Conservation (phyloP, 2,797 vertebrate species). For the Muscicapa striata region DNA sequence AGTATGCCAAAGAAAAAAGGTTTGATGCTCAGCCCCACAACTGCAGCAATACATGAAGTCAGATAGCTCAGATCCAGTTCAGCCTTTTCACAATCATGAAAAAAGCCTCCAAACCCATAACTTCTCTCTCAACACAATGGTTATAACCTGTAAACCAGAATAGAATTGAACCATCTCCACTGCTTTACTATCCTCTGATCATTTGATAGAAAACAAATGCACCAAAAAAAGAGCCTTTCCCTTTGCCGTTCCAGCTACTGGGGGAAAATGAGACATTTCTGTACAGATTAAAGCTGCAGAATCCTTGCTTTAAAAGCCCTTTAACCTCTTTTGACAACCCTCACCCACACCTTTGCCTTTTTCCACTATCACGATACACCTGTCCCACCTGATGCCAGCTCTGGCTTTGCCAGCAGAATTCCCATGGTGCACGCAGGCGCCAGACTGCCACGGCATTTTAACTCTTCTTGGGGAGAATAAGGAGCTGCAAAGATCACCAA, state of each 20-base stretch:
- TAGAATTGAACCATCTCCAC: background rate
- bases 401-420: slow-evolving; percentile 51
- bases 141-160: slow-evolving; percentile 13
- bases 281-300: background rate
- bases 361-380: slow-evolving; percentile 1
- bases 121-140: background rate
- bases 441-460: slow-evolving; percentile 48
- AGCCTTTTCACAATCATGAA: slow-evolving; percentile 71
- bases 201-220: background rate
- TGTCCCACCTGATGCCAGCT: slow-evolving; percentile 63
- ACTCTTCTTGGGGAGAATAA: slow-evolving; percentile 37
- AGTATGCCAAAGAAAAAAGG: slow-evolving; percentile 31
- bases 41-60: slow-evolving; percentile 44
- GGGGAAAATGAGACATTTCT: background rate
- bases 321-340: slow-evolving; percentile 35
- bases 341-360: slow-evolving; percentile 36
- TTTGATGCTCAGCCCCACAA: slow-evolving; percentile 77
- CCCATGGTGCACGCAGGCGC: slow-evolving; percentile 56
- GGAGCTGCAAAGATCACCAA: background rate
- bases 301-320: background rate
- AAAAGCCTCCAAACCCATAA: background rate
- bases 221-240: background rate
- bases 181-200: background rate
- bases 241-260: background rate
- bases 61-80: slow-evolving; percentile 68